Base-by-base conservation (phyloP, 2,888 invertebrate genomes). In the Cantharis flavilabris region DNA sequence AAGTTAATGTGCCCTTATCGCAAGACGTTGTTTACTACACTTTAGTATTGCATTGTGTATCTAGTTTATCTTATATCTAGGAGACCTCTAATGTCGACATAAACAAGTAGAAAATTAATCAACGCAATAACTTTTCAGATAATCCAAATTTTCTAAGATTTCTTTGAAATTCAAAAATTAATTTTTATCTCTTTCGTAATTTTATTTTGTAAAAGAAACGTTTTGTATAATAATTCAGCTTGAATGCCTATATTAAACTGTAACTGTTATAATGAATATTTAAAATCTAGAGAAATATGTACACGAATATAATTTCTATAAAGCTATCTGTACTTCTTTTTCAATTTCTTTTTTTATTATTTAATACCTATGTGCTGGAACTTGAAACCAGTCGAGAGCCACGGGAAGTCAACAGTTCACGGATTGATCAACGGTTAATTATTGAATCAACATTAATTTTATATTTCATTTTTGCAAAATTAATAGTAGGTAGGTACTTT, bases 351-450 rank as follows among this genome's bases (percentile, higher is more conserved):
- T 49, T 49, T 49, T 67, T 65, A 23, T 67, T 67, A 67, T 67
- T 67, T 67, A 67, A 23, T 23, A 26, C 26, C 26, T 26, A 67
- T 67, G 65, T 26, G 23, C 18, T 67, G 26, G 65, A 67, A 67
- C 65, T 67, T 23, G 65, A 67, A 67, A 67, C 65, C 65, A 67
- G 65, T 67, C 26, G 65, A 26, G 65, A 26, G 65, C 65, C 65
- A 67, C 65, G 18, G 65, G 65, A 20, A 26, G 65, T 67, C 65
- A 23, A 20, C 23, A 67, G 65, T 67, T 67, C 65, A 67, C 65
- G 65, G 65, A 67, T 67, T 67, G 65, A 67, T 67, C 65, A 67
- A 67, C 65, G 65, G 65, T 67, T 67, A 67, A 67, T 67, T 23
- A 67, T 20, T 67, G 13, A 9, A 23, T 23, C 23, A 67, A 49